These are phyloP conservation scores for Aphrocallistes beatrix DNA, from an alignment of 37 sponge, comb jelly and placozoan genomes.

Conservation along the genomic window DNA sequence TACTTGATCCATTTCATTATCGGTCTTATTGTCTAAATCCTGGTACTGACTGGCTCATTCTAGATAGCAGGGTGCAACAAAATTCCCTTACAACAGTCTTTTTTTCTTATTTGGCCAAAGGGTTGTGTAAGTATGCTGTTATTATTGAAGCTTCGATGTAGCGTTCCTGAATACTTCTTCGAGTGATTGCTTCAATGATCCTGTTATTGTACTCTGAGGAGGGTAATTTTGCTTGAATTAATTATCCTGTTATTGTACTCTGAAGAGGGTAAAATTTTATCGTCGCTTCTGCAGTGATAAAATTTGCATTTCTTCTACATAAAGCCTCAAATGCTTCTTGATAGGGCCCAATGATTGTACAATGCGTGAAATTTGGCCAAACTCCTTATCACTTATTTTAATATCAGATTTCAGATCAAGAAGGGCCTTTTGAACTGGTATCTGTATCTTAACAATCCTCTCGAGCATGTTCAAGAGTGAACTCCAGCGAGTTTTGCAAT, in stretches of 20 bases:
- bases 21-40: neutral
- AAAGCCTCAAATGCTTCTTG: slow-evolving; percentile 1
- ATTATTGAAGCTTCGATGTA: slow-evolving; percentile 1
- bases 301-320: slow-evolving; percentile 9
- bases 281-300: slow-evolving; percentile 12
- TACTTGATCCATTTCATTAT: slow-evolving; percentile 14
- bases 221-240: slow-evolving; percentile 15
- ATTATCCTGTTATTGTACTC: too few relatives aligned
- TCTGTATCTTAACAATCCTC: slow-evolving; percentile 1
- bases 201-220: slow-evolving; percentile 17
- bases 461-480: slow-evolving; percentile 18
- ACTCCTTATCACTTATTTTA: neutral
- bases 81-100: slow-evolving; percentile 1
- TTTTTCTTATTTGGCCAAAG: neutral
- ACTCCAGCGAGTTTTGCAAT: slow-evolving; percentile 17
- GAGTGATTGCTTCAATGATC: slow-evolving; percentile 20
- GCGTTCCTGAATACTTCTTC: neutral
- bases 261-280: neutral
- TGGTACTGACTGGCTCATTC: slow-evolving; percentile 9
- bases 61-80: slow-evolving; percentile 1
- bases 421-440: slow-evolving; percentile 7
- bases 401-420: slow-evolving; percentile 19
- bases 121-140: slow-evolving; percentile 19
- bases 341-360: slow-evolving; percentile 15
- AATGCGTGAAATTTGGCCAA: slow-evolving; percentile 4